These are phyloP conservation scores for Tetragonisca angustula DNA, from an alignment of 2,888 invertebrate genomes.

Conservation along the genomic window DNA sequence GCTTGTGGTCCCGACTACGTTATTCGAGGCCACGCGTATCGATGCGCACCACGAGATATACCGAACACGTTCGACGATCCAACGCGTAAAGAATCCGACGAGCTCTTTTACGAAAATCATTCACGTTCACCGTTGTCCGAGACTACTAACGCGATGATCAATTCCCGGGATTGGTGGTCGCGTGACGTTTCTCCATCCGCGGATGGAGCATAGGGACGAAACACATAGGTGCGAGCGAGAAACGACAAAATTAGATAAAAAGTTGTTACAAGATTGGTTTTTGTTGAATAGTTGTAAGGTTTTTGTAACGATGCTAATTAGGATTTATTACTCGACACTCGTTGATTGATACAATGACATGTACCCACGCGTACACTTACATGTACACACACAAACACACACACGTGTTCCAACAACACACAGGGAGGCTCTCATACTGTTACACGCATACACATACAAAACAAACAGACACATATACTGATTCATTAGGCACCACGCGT, in stretches of 20 bases:
- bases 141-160: slow-evolving; percentile 43
- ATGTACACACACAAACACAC: background rate
- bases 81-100: background rate
- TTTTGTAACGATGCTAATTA: slow-evolving; percentile 82
- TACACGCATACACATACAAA: slow-evolving; percentile 1
- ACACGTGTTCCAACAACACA: background rate
- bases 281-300: slow-evolving; percentile 83
- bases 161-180: slow-evolving; percentile 33
- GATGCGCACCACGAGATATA: background rate
- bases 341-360: slow-evolving; percentile 48
- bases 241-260: slow-evolving; percentile 69
- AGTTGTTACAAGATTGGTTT: slow-evolving; percentile 81
- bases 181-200: slow-evolving; percentile 18
- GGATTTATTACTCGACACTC: slow-evolving; percentile 76
- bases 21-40: background rate
- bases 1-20: slow-evolving; percentile 12
- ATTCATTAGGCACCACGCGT: slow-evolving; percentile 38
- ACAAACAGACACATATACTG: slow-evolving; percentile 15
- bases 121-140: slow-evolving; percentile 37
- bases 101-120: slow-evolving; percentile 57
- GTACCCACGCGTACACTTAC: background rate
- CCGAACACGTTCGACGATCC: slow-evolving; percentile 22
- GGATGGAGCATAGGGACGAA: slow-evolving; percentile 1
- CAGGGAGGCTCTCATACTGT: slow-evolving; percentile 1
- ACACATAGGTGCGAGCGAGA: slow-evolving; percentile 38